Evolutionary conservation across 2,113 vertebrate species (phyloP).

Genomic region (Prunella fulvescens): DNA sequence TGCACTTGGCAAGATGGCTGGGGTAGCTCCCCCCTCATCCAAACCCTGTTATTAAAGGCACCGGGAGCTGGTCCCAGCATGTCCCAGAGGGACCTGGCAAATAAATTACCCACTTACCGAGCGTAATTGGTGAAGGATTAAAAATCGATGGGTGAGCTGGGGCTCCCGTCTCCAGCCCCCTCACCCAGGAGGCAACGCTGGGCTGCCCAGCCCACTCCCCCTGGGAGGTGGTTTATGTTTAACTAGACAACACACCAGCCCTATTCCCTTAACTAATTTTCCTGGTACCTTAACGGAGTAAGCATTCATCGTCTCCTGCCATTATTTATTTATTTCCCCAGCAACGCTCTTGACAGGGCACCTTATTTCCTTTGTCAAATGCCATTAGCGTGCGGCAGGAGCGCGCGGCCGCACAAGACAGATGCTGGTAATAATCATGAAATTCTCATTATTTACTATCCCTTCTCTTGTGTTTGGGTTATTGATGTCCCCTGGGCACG

Average conservation of each 20-base stretch:
- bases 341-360: constrained; percentile 20
- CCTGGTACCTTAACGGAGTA: not conserved
- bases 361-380: constrained; percentile 63
- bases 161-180: rapidly evolving
- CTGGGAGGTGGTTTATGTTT: not conserved
- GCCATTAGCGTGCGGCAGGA: constrained; percentile 41
- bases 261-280: constrained; percentile 48
- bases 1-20: not conserved
- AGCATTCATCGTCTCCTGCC: constrained; percentile 1
- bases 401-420: not conserved
- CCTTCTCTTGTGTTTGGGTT: constrained; percentile 15
- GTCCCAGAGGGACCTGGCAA: not conserved
- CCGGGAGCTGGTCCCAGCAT: not conserved
- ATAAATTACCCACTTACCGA: constrained; percentile 38
- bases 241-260: not conserved
- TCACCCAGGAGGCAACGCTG: not conserved
- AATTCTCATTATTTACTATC: constrained; percentile 52
- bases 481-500: constrained; percentile 10
- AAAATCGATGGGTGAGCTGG: constrained; percentile 20
- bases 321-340: constrained; percentile 56
- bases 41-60: not conserved
- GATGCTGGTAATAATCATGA: constrained; percentile 55
- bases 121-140: constrained; percentile 34
- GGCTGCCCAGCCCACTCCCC: not conserved
- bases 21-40: not conserved